Base-by-base conservation (phyloP, 2,797 vertebrate genomes). In the Cirrhinus molitorella region DNA sequence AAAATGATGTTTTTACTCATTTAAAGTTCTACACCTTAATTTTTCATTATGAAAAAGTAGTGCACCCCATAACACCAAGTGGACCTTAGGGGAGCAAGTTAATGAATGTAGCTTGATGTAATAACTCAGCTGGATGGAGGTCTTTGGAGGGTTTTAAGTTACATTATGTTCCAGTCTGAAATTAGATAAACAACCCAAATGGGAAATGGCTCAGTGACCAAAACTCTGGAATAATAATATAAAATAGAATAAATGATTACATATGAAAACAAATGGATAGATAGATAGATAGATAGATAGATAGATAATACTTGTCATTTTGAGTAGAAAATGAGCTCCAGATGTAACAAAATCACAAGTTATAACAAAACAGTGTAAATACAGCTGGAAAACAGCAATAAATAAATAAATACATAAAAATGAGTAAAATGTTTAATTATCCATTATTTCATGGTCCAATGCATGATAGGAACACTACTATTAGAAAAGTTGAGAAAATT, bases 131-230 rank as follows among this genome's bases (percentile, higher is more conserved):
- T 79, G 47, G 68, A 85, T 61, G 63, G 40, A 47, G 74, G 63
- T 81, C 79, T 85, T 81, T 73, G 53, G 81, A 75, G 79, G 70
- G 73, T 71, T 80, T 85, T 85, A 76, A 53, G 75, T 87, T 87
- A 80, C 82, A 72, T 47, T 68, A 59, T 55, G 16, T 57, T 75
- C 78, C 63, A 68, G 61, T 81, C 37, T 59, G 55, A 51, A 61
- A 49, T 77, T 68, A 85, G 37, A 78, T 76, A 83, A 85, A 80
- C 67, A 87, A 79, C 53, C 77, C 80, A 81, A 79, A 70, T 71
- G 28, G 59, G 79, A 84, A 87, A 79, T 73, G 34, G 34, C 45
- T 79, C 53, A 55, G 34, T 82, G 67, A 80, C 57, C 68, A 81
- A 85, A 87, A 25, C 43, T 74, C 40, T 25, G 45, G 14, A 65